Evolutionary conservation across 2,113 vertebrate genomes (phyloP).

Genomic region (Emydura subglobosa): DNA sequence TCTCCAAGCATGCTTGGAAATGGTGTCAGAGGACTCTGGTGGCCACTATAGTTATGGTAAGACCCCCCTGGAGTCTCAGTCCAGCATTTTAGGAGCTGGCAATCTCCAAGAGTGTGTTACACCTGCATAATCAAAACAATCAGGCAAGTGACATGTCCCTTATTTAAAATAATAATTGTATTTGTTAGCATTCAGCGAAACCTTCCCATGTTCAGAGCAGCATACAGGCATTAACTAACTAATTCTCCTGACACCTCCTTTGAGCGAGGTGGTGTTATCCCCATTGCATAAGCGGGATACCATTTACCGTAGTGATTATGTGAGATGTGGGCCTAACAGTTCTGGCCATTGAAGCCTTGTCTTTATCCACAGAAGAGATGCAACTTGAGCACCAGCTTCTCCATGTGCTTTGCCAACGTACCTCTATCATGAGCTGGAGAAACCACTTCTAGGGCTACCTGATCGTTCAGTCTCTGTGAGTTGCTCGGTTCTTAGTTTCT

Average conservation of each 20-base stretch:
- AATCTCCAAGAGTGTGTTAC: background rate
- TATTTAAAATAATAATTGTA: constrained; percentile 53
- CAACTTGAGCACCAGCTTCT: background rate
- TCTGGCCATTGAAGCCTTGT: background rate
- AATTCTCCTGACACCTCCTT: background rate
- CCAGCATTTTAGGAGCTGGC: background rate
- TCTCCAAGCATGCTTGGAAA: background rate
- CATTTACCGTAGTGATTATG: background rate
- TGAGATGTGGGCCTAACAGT: background rate
- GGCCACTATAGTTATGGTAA: background rate
- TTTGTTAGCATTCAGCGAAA: background rate
- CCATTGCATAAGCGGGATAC: background rate
- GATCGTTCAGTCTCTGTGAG: background rate
- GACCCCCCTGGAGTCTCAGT: background rate
- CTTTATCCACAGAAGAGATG: background rate
- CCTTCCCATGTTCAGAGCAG: constrained; percentile 3
- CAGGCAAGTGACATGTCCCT: background rate
- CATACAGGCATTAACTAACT: background rate
- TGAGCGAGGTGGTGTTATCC: background rate
- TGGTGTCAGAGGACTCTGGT: background rate
- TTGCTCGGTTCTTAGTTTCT: fast-evolving
- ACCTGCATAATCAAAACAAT: background rate
- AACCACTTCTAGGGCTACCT: background rate
- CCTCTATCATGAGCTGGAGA: background rate
- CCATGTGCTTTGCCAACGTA: background rate